phyloP scores from a whole-genome alignment of 1,140 invertebrate species.

The Drosophila sucinea region DNA sequence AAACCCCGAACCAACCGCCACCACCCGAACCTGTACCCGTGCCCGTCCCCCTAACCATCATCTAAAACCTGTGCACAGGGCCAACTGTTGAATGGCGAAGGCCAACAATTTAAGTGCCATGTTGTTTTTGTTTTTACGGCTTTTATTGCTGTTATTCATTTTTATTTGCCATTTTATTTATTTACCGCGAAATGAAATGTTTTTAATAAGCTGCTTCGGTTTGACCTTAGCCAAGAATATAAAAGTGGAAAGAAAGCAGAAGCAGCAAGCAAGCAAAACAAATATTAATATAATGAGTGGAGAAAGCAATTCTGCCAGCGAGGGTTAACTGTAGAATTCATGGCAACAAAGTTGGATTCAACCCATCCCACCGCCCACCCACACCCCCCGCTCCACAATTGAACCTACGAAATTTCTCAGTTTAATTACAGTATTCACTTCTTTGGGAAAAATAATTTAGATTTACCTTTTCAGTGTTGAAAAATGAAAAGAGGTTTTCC shows the following conservation, averaged over 20 bases:
- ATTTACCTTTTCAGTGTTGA: too few species aligned
- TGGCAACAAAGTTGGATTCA: too few species aligned
- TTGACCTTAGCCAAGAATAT: conserved; percentile 19
- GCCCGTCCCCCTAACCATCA: neutral
- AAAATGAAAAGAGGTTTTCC: too few species aligned
- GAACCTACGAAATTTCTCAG: too few species aligned
- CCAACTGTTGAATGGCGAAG: conserved; percentile 71
- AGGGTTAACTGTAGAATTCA: neutral
- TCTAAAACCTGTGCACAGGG: conserved; percentile 40
- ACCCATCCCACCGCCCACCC: too few species aligned
- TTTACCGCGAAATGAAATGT: conserved; percentile 49
- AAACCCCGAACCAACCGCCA: conserved; percentile 27
- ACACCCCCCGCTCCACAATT: too few species aligned
- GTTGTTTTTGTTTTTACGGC: conserved; percentile 17
- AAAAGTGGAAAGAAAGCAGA: neutral
- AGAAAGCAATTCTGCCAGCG: neutral
- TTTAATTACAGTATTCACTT: too few species aligned
- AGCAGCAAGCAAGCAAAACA: conserved; percentile 2
- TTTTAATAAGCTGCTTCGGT: conserved; percentile 45
- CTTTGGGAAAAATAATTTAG: too few species aligned
- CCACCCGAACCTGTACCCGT: neutral
- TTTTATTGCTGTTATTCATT: conserved; percentile 1
- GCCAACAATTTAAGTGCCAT: conserved; percentile 48
- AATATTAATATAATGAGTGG: conserved; percentile 8
- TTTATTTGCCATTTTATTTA: conserved; percentile 62